phyloP scores from a whole-genome alignment of 2,113 vertebrate genomes.

The Hyperopisus bebe region DNA sequence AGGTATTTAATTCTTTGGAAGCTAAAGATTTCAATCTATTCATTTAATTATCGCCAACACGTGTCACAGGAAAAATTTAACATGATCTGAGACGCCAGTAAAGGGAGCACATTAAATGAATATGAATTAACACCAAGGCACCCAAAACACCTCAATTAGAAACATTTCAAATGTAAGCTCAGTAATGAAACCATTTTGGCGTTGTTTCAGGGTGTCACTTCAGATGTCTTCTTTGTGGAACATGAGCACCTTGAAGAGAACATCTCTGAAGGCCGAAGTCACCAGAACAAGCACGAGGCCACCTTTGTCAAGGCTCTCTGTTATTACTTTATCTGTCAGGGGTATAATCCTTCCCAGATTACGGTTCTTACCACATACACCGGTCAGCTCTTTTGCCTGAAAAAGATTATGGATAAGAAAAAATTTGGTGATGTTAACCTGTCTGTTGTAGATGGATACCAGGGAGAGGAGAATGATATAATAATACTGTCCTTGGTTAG shows the following conservation, averaged over 20 bases:
- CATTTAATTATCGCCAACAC: neutral
- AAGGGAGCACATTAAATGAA: neutral
- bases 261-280: constrained; percentile 67
- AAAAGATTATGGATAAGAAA: constrained; percentile 59
- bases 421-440: constrained; percentile 58
- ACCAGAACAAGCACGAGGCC: constrained; percentile 67
- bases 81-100: neutral
- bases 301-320: constrained; percentile 64
- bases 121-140: neutral
- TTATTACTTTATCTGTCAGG: constrained; percentile 64
- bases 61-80: neutral
- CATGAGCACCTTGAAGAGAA: constrained; percentile 63
- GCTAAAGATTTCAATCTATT: neutral
- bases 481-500: constrained; percentile 67
- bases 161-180: neutral
- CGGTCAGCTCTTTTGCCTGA: constrained; percentile 65
- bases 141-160: neutral
- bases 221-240: constrained; percentile 68
- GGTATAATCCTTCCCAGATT: constrained; percentile 64
- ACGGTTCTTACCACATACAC: constrained; percentile 73
- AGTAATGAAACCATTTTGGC: neutral
- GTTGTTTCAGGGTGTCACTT: constrained; percentile 54
- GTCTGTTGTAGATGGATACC: constrained; percentile 69
- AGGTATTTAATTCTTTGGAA: neutral
- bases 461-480: constrained; percentile 74